Conservation (phyloP, 64 coral and sea anemone genomes). For the Stichodactyla mertensii region DNA sequence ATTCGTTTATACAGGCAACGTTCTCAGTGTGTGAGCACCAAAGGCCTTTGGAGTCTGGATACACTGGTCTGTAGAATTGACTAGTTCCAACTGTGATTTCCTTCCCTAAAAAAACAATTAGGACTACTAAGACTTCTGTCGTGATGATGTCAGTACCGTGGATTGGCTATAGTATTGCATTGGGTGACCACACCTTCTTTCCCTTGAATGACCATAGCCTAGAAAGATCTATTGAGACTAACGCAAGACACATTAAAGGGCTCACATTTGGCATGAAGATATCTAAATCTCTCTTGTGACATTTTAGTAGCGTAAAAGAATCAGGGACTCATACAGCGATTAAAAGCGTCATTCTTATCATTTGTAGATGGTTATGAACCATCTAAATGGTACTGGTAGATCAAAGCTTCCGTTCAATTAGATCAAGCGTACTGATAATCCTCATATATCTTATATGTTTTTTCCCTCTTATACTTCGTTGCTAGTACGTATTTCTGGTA, state of each 20-base stretch:
- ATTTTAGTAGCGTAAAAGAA: neutral
- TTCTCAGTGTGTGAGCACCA: neutral
- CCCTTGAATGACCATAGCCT: too few relatives aligned
- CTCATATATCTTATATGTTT: neutral
- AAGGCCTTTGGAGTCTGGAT: neutral
- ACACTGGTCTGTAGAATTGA: neutral
- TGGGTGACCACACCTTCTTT: neutral
- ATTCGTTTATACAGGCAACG: neutral
- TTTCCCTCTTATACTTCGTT: neutral
- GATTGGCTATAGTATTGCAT: too few relatives aligned
- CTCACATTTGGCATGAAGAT: neutral
- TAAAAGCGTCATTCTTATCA: neutral
- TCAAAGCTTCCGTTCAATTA: slow-evolving; percentile 7
- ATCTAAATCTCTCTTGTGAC: neutral
- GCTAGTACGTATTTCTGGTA: neutral
- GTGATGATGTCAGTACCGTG: too few relatives aligned
- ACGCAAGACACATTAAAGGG: neutral
- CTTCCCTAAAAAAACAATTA: neutral
- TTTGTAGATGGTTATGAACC: neutral
- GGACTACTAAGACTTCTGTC: neutral
- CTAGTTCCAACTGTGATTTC: neutral
- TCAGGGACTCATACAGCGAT: neutral
- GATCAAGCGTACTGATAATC: neutral
- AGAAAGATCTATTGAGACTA: too few relatives aligned
- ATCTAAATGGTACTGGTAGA: neutral